These are phyloP conservation scores for Autographa pulchrina DNA, from an alignment of 2,888 invertebrate species.

Conservation along the genomic window DNA sequence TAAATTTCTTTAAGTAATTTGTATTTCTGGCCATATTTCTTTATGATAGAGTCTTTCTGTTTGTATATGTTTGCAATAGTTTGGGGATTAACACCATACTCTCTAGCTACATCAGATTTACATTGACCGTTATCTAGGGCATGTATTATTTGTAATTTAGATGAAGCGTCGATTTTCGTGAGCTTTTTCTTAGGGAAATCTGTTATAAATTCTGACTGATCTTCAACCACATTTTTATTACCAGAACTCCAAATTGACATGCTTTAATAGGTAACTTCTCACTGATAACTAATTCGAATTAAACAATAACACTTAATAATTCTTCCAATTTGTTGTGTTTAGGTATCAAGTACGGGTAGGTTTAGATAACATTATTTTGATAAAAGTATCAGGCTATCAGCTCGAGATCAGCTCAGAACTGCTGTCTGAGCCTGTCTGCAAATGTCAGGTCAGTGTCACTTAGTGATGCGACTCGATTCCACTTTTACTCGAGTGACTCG, in stretches of 20 bases:
- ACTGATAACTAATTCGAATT: conserved; percentile 11
- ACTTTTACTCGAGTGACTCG: no score
- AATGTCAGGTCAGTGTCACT: no score
- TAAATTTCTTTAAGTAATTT: conserved; percentile 56
- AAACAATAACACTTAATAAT: conserved; percentile 3
- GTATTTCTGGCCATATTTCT: conserved; percentile 63
- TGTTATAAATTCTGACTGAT: conserved; percentile 48
- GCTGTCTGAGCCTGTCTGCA: no score
- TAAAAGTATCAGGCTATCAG: neutral
- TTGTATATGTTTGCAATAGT: conserved; percentile 65
- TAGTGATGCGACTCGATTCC: no score
- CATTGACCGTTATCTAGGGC: conserved; percentile 67
- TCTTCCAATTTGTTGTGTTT: neutral
- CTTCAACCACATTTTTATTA: conserved; percentile 59
- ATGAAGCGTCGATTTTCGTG: conserved; percentile 61
- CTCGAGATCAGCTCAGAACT: no score
- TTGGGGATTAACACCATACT: conserved; percentile 65
- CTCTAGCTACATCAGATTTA: conserved; percentile 65
- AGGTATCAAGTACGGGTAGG: neutral
- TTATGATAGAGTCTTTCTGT: conserved; percentile 63
- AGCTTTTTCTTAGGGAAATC: conserved; percentile 51
- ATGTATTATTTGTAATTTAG: conserved; percentile 66
- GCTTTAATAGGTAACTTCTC: conserved; percentile 15
- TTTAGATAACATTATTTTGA: conserved; percentile 8
- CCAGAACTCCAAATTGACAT: conserved; percentile 60